A percentile compares a stretch with the other conserved stretches of the same genome.
phyloP scores from a whole-genome alignment of 2,888 invertebrate species.

The Nomada flava region DNA sequence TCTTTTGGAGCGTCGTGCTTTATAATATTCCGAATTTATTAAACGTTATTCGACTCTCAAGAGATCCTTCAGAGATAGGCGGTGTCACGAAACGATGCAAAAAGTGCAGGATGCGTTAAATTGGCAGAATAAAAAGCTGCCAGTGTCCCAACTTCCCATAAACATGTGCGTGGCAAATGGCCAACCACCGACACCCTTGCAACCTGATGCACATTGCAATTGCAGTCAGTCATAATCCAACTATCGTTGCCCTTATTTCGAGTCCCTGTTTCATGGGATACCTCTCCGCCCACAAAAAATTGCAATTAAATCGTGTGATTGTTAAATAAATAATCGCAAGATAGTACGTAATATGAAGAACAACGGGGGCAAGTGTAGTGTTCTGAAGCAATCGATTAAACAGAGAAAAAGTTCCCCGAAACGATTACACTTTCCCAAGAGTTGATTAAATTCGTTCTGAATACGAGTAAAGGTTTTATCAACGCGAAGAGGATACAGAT shows the following conservation, averaged over 20 bases:
- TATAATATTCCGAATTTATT: too few species aligned
- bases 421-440: background rate
- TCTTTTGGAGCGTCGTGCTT: too few species aligned
- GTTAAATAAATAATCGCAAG: background rate
- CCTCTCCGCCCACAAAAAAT: background rate
- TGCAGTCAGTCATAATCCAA: conserved; percentile 61
- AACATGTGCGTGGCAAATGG: conserved; percentile 79
- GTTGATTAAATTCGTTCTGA: background rate
- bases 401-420: background rate
- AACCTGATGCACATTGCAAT: conserved; percentile 64
- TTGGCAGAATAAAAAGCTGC: conserved; percentile 47
- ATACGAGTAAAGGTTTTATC: background rate
- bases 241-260: conserved; percentile 49
- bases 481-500: conserved; percentile 45
- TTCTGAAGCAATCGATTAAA: background rate
- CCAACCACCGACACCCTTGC: conserved; percentile 57
- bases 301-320: background rate
- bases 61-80: too few species aligned
- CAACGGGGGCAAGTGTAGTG: background rate
- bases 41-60: too few species aligned
- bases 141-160: conserved; percentile 53
- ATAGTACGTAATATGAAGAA: background rate
- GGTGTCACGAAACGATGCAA: conserved; percentile 25
- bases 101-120: conserved; percentile 44
- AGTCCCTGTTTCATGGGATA: background rate